phyloP scores from a whole-genome alignment of 2,797 vertebrate genomes.

The Sparidentex hasta region DNA sequence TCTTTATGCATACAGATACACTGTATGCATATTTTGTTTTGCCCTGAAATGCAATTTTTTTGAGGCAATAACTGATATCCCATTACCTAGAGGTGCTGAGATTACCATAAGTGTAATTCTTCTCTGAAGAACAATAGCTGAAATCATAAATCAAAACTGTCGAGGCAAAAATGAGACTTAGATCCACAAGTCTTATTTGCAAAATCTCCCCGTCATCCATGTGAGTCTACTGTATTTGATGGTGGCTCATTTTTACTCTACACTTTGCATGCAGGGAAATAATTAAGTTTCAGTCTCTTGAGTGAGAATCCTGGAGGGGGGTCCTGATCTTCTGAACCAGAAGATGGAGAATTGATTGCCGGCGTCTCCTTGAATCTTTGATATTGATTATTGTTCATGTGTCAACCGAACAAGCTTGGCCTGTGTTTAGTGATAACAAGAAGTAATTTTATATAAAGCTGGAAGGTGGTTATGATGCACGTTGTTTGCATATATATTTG shows the following conservation, averaged over 20 bases:
- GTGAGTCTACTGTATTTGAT: slow-evolving; percentile 12
- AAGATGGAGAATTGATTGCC: slow-evolving; percentile 46
- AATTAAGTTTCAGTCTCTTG: slow-evolving; percentile 17
- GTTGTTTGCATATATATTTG: neutral
- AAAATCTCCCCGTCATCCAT: neutral
- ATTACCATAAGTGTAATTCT: slow-evolving; percentile 1
- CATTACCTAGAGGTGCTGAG: neutral
- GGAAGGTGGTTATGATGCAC: neutral
- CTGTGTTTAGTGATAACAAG: slow-evolving; percentile 43
- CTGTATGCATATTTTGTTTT: slow-evolving; percentile 21
- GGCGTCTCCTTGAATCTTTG: slow-evolving; percentile 41
- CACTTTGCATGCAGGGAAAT: slow-evolving; percentile 11
- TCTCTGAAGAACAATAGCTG: neutral
- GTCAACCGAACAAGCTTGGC: slow-evolving; percentile 21
- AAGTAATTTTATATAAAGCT: slow-evolving; percentile 53
- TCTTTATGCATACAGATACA: neutral
- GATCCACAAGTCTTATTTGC: neutral
- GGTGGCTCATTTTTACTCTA: slow-evolving; percentile 7
- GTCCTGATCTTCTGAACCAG: slow-evolving; percentile 4
- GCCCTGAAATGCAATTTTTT: neutral
- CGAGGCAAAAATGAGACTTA: neutral
- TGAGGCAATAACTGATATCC: neutral
- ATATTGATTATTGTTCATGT: slow-evolving; percentile 37
- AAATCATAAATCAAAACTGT: slow-evolving; percentile 20
- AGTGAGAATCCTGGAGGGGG: slow-evolving; percentile 1